phyloP scores from a whole-genome alignment of 2,797 vertebrate species.

The Aeoliscus strigatus region DNA sequence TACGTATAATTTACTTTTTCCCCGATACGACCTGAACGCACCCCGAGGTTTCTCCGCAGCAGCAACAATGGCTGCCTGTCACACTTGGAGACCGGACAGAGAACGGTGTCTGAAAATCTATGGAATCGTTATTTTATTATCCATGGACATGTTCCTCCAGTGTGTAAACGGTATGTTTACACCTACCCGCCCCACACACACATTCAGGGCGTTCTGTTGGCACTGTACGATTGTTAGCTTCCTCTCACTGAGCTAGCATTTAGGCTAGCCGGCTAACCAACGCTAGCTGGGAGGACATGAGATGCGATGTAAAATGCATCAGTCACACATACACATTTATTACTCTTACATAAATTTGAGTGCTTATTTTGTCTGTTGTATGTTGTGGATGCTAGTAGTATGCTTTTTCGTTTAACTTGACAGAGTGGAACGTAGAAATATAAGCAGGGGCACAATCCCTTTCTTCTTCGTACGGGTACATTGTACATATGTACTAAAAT shows the following conservation, averaged over 20 bases:
- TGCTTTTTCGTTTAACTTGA: too few species aligned
- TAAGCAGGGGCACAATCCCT: too few species aligned
- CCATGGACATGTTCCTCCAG: conserved; percentile 55
- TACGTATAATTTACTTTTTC: too few species aligned
- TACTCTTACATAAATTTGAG: too few species aligned
- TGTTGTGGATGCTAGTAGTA: too few species aligned
- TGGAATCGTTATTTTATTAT: conserved; percentile 56
- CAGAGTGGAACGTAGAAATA: too few species aligned
- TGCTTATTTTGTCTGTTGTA: too few species aligned
- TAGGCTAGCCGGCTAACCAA: conserved; percentile 8
- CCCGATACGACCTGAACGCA: conserved; percentile 23
- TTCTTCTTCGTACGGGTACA: too few species aligned
- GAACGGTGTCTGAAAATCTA: conserved; percentile 57
- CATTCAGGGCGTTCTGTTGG: background rate
- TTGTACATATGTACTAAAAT: too few species aligned
- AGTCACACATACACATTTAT: too few species aligned
- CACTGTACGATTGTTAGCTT: conserved; percentile 14
- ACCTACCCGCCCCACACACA: too few species aligned
- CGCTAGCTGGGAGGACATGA: conserved; percentile 4
- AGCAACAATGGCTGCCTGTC: conserved; percentile 62
- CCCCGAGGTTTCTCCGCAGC: conserved; percentile 14
- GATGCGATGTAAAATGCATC: too few species aligned
- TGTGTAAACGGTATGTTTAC: conserved; percentile 64
- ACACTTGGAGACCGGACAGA: conserved; percentile 56
- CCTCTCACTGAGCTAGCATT: conserved; percentile 22